Evolutionary conservation across 1,140 invertebrate species (phyloP).

Genomic region (Platyscapa corneri): DNA sequence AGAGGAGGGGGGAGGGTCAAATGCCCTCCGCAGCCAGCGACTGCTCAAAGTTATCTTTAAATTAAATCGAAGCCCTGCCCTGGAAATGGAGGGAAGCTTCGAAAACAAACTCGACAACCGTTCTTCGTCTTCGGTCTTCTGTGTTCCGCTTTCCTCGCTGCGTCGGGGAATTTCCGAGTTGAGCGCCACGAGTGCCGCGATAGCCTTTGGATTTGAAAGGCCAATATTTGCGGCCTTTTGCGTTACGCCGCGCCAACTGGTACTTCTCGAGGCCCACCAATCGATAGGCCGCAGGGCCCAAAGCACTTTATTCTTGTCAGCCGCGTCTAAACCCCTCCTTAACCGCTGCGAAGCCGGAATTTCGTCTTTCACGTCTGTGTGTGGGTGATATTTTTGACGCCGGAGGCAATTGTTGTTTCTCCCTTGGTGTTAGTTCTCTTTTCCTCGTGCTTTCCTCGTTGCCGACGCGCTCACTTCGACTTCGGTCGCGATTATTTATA

Average conservation of each 20-base stretch:
- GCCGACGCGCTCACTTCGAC: too few species aligned
- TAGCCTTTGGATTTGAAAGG: neutral
- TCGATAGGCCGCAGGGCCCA: neutral
- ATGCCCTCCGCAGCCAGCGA: neutral
- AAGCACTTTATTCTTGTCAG: conserved; percentile 15
- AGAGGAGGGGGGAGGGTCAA: neutral
- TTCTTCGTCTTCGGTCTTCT: too few species aligned
- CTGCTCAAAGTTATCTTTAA: neutral
- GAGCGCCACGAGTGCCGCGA: neutral
- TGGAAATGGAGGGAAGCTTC: neutral
- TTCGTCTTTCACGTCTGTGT: neutral
- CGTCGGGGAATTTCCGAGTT: neutral
- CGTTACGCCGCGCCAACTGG: neutral
- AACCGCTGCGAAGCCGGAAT: neutral
- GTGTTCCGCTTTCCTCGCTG: neutral
- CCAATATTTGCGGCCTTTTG: neutral
- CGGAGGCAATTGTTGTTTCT: neutral
- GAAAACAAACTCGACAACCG: neutral
- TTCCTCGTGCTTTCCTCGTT: too few species aligned
- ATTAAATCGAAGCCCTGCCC: conserved; percentile 8
- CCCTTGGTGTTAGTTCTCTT: neutral
- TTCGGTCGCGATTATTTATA: too few species aligned
- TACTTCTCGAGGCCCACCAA: neutral
- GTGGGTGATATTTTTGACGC: neutral
- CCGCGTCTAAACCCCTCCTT: neutral